Evolutionary conservation across 2,113 vertebrate genomes (phyloP).

Genomic region (Bolborhynchus lineola): DNA sequence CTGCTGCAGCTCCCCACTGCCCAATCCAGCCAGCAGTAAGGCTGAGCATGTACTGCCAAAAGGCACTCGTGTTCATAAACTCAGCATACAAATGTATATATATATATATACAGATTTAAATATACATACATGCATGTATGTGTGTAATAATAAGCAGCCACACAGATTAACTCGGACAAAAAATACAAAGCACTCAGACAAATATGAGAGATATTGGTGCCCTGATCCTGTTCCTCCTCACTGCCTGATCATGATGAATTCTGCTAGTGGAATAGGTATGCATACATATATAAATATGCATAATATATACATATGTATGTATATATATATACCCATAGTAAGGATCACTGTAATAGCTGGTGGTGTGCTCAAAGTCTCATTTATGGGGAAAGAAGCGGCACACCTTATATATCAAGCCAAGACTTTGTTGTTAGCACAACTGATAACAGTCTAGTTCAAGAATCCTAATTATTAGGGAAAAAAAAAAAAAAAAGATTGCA

Average conservation of each 20-base stretch:
- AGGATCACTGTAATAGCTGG: not conserved
- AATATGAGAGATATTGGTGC: not conserved
- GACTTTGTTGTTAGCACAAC: not conserved
- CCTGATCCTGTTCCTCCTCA: not conserved
- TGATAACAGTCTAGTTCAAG: not conserved
- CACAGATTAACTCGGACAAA: not conserved
- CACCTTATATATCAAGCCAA: not conserved
- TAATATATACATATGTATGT: not conserved
- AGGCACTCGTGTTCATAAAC: not conserved
- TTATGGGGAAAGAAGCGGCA: not conserved
- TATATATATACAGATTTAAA: not conserved
- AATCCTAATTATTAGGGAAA: not conserved
- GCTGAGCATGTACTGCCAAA: not conserved
- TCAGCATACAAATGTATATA: not conserved
- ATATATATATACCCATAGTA: too few relatives aligned
- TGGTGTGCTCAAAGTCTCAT: not conserved
- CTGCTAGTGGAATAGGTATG: not conserved
- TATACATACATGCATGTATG: not conserved
- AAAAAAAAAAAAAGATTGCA: not conserved
- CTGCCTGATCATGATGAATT: not conserved
- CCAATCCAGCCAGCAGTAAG: not conserved
- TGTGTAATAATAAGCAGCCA: not conserved
- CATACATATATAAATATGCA: not conserved
- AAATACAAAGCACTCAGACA: not conserved
- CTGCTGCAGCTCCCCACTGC: not conserved